Conservation (phyloP, 2,113 vertebrate genomes). For the Hemibagrus wyckioides region DNA sequence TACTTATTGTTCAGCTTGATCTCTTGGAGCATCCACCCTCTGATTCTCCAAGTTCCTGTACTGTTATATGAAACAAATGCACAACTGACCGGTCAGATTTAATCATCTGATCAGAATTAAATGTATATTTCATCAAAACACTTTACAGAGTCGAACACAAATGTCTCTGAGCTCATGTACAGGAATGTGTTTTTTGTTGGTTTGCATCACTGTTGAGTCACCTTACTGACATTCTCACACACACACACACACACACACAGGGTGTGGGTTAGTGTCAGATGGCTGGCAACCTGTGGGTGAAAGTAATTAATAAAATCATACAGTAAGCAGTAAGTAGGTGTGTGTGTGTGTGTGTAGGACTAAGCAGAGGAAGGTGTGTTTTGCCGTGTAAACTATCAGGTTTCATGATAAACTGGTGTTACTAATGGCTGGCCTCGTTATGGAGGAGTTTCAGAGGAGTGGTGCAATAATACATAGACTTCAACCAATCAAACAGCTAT, state of each 20-base stretch:
- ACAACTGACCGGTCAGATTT: background rate
- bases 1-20: no score
- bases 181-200: background rate
- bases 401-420: background rate
- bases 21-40: no score
- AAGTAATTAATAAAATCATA: background rate
- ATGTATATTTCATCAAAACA: background rate
- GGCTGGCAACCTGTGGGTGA: background rate
- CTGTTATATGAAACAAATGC: background rate
- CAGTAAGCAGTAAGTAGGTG: background rate
- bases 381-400: background rate
- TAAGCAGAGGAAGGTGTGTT: background rate
- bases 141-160: background rate
- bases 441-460: background rate
- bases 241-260: background rate
- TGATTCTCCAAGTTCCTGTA: background rate
- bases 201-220: slow-evolving; percentile 26
- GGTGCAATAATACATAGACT: background rate
- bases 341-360: background rate
- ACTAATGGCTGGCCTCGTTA: no score
- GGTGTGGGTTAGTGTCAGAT: background rate
- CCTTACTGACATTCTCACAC: slow-evolving; percentile 46
- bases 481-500: background rate
- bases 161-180: background rate
- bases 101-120: background rate